phyloP scores from a whole-genome alignment of 2,888 invertebrate species.

The Agrilus mali region DNA sequence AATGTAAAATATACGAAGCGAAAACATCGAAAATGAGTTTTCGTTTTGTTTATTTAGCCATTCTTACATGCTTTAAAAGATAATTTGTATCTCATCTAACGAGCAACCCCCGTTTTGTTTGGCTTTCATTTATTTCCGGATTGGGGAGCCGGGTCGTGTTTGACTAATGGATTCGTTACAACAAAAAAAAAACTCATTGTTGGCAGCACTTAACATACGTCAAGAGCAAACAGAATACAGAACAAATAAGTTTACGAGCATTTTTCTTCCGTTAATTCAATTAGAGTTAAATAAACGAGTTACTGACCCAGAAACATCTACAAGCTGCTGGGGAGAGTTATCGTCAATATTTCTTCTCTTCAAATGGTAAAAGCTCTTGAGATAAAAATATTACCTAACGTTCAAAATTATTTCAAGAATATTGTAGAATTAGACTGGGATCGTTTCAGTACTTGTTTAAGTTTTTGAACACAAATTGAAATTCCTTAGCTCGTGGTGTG shows the following conservation, averaged over 20 bases:
- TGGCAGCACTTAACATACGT: conserved; percentile 24
- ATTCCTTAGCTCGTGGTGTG: too few species aligned
- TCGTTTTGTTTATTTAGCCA: conserved; percentile 8
- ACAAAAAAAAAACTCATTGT: conserved; percentile 25
- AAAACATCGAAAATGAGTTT: conserved; percentile 9
- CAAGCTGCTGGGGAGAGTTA: too few species aligned
- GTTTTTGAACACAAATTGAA: too few species aligned
- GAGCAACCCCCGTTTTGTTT: conserved; percentile 23
- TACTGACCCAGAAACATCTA: too few species aligned
- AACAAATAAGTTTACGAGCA: conserved; percentile 22
- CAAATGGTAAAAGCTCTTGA: too few species aligned
- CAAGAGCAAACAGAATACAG: conserved; percentile 24
- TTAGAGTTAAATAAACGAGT: conserved; percentile 5
- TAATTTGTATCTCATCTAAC: conserved; percentile 18
- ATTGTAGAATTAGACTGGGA: too few species aligned
- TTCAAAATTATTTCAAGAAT: too few species aligned
- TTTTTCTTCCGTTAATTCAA: conserved; percentile 29
- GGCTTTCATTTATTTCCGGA: conserved; percentile 28
- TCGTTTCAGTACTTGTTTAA: too few species aligned
- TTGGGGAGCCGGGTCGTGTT: conserved; percentile 19
- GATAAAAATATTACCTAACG: too few species aligned
- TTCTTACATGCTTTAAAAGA: conserved; percentile 9
- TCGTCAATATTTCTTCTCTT: too few species aligned
- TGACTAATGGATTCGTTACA: conserved; percentile 22
- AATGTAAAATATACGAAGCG: conserved; percentile 8